Base-by-base conservation (phyloP, 2,113 vertebrate genomes). In the Dromas ardeola region DNA sequence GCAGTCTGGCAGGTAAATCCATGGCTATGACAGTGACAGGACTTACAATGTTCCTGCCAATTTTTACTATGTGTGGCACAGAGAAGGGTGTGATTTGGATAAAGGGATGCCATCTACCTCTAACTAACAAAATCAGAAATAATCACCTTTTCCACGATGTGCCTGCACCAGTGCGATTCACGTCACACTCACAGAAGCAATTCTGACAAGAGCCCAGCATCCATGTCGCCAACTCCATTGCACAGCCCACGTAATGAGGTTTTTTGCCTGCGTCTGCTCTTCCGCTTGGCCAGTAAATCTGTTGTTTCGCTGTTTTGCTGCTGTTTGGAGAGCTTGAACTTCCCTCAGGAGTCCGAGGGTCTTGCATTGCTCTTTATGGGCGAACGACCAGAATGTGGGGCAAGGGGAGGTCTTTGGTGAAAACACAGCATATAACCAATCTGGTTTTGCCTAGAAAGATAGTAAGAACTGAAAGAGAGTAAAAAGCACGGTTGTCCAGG, bases 371-470 rank as follows among this genome's bases (percentile, higher is more conserved):
- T 53, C 5, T 49, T 50, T 42, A 38, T n/a, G n/a, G 5, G 1
- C 71, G 50, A 80, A 32, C 19, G 2, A 2, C 34, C 52, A 71
- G 50, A 53, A 45, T 0, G 0, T 5, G 20, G 38, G 40, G 8
- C 36, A 61, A 49, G 27, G 32, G 15, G 43, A 76, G 11, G 30
- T 43, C 72, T 86, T 65, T 0, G 2, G 43, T 69, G 76, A 90
- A 86, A 82, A 72, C 13, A 25, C 9, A 62, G 34, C 34, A 49
- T 26, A 13, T 17, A n/a, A n/a, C 32, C 0, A 2, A 63, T 25
- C 29, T 50, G 17, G 4, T 76, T 84, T 42, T 3, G 4, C 55
- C n/a, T 25, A 26, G 43, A 30, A 21, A 84, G 30, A 13, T 2
- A 25, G 15, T 26, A 61, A 81, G 59, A 77, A 53, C 15, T 26